These are phyloP conservation scores for Brachyhypopomus occidentalis DNA, from an alignment of 2,113 vertebrate species.

Conservation along the genomic window DNA sequence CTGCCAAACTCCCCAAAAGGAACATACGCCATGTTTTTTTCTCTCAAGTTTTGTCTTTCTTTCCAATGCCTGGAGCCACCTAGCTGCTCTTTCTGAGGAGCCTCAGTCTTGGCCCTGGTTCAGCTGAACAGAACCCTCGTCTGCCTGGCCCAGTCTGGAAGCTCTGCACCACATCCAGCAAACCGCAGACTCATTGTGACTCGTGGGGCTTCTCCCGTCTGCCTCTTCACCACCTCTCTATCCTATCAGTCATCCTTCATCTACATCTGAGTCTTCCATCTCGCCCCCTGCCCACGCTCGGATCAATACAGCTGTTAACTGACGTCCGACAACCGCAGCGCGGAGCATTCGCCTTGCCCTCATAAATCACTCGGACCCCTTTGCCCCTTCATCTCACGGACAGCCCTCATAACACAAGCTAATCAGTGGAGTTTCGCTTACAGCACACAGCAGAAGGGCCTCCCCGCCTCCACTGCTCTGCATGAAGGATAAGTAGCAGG, in stretches of 20 bases:
- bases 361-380: slow-evolving; percentile 8
- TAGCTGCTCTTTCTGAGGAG: not conserved
- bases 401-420: not conserved
- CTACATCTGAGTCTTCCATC: not conserved
- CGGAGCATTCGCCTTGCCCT: not conserved
- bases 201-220: not conserved
- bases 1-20: too few relatives aligned
- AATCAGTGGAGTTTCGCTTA: slow-evolving; percentile 29
- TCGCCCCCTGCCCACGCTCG: not conserved
- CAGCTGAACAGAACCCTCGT: not conserved
- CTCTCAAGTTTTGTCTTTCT: too few relatives aligned
- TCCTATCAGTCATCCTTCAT: slow-evolving; percentile 5
- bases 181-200: not conserved
- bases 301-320: slow-evolving; percentile 32
- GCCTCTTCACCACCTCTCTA: slow-evolving; percentile 17
- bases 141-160: not conserved
- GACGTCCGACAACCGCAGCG: slow-evolving; percentile 1
- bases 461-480: not conserved
- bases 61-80: not conserved
- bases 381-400: not conserved
- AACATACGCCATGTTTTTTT: too few relatives aligned
- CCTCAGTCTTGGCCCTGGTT: not conserved
- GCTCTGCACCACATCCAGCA: not conserved
- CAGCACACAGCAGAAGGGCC: slow-evolving; percentile 8
- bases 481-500: slow-evolving; percentile 12